Percentiles rank a stretch among this genome's conserved stretches.
These are phyloP conservation scores for Stomatorhinus walkeri DNA, from an alignment of 2,797 vertebrate genomes.

Conservation along the genomic window DNA sequence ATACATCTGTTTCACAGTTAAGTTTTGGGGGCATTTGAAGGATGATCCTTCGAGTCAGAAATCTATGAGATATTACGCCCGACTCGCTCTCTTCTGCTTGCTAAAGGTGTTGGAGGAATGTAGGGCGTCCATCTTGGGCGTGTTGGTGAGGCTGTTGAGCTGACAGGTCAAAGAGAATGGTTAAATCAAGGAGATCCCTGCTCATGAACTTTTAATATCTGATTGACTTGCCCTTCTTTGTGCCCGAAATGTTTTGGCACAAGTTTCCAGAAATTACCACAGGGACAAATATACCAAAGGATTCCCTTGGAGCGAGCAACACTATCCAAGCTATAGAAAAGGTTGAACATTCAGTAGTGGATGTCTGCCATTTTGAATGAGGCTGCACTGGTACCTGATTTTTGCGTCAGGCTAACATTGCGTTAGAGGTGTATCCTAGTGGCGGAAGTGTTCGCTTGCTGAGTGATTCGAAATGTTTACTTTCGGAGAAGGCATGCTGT, in stretches of 20 bases:
- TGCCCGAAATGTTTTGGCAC: background rate
- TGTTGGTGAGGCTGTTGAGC: background rate
- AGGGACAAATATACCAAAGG: background rate
- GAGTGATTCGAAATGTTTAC: background rate
- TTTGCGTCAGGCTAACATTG: background rate
- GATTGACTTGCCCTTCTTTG: background rate
- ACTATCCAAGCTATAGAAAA: background rate
- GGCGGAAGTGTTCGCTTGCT: background rate
- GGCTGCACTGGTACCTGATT: background rate
- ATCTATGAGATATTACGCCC: background rate
- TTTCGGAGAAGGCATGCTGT: background rate
- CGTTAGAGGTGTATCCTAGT: background rate
- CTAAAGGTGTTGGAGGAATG: background rate
- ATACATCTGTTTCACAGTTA: background rate
- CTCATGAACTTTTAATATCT: background rate
- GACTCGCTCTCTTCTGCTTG: background rate
- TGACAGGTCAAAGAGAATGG: background rate
- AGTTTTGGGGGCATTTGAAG: background rate
- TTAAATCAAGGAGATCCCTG: background rate
- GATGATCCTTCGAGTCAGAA: background rate
- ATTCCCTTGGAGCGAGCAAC: background rate
- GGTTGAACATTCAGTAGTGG: background rate
- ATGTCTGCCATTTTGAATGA: background rate
- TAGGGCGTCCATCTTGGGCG: background rate
- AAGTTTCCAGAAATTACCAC: background rate